A percentile compares a stretch with the other conserved stretches of the same genome.
These are phyloP conservation scores for Trichonephila inaurata DNA, from an alignment of 1,140 invertebrate genomes.

Conservation along the genomic window DNA sequence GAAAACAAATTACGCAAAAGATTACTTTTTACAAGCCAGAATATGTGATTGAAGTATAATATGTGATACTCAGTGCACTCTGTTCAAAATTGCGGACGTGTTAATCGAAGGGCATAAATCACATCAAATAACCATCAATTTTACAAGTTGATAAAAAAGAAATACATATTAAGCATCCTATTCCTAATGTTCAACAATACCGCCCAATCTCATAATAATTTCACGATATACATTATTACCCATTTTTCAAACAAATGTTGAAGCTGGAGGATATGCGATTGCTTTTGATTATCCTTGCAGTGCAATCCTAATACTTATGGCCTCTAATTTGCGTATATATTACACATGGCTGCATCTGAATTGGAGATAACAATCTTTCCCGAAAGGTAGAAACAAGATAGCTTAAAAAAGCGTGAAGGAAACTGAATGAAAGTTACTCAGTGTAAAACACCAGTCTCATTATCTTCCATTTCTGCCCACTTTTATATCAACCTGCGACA, in stretches of 20 bases:
- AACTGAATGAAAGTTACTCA: background rate
- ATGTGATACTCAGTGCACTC: too few species aligned
- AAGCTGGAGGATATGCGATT: background rate
- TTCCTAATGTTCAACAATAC: background rate
- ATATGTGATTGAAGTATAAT: too few species aligned
- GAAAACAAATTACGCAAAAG: too few species aligned
- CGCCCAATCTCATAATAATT: background rate
- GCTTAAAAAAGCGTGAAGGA: background rate
- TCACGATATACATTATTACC: background rate
- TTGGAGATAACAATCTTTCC: background rate
- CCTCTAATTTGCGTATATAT: constrained; percentile 1
- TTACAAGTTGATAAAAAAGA: background rate
- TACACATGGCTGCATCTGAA: background rate
- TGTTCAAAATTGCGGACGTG: background rate
- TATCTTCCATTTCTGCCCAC: constrained; percentile 4
- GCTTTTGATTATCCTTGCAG: background rate
- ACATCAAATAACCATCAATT: background rate
- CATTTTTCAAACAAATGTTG: background rate
- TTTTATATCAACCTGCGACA: too few species aligned
- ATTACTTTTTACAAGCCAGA: too few species aligned
- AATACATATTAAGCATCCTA: background rate
- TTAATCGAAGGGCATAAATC: background rate
- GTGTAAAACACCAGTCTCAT: background rate
- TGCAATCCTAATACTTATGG: background rate
- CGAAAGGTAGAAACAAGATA: background rate